A percentile compares a stretch with the other conserved stretches of the same genome.
phyloP scores from a whole-genome alignment of 2,113 vertebrate genomes.

The Phylloscopus trochiloides region DNA sequence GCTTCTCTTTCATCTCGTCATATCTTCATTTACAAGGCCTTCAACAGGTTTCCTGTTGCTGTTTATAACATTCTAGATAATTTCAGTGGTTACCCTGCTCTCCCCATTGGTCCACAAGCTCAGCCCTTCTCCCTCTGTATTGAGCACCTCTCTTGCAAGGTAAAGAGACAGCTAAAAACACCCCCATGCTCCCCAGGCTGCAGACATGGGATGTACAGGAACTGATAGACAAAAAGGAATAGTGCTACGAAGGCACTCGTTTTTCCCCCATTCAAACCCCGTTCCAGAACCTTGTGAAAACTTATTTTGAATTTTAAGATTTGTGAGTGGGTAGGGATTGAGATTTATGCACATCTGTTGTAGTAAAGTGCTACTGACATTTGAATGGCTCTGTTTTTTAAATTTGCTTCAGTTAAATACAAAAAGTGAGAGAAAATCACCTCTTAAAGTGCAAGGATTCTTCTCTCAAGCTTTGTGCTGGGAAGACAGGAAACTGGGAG shows the following conservation, averaged over 20 bases:
- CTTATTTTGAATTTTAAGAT: background rate
- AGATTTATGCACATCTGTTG: background rate
- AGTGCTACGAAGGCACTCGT: background rate
- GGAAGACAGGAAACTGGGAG: background rate
- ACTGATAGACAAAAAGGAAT: background rate
- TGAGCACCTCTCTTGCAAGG: background rate
- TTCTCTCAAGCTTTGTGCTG: background rate
- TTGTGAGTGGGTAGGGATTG: background rate
- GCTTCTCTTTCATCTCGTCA: background rate
- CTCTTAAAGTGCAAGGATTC: background rate
- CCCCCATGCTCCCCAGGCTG: accelerated
- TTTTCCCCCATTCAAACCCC: background rate
- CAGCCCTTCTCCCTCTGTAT: background rate
- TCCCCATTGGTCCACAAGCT: background rate
- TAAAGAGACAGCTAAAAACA: background rate
- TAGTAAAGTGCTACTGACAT: background rate
- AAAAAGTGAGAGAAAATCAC: background rate
- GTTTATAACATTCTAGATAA: conserved; percentile 14
- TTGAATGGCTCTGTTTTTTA: background rate
- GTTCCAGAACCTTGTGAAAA: background rate
- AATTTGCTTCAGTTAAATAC: background rate
- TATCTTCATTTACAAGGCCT: background rate
- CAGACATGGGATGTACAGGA: background rate
- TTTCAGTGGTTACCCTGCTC: background rate
- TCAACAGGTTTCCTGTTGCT: background rate